Percentiles rank a stretch among this genome's conserved stretches.
Conservation (phyloP, 2,888 invertebrate genomes). For the Campoletis raptor region DNA sequence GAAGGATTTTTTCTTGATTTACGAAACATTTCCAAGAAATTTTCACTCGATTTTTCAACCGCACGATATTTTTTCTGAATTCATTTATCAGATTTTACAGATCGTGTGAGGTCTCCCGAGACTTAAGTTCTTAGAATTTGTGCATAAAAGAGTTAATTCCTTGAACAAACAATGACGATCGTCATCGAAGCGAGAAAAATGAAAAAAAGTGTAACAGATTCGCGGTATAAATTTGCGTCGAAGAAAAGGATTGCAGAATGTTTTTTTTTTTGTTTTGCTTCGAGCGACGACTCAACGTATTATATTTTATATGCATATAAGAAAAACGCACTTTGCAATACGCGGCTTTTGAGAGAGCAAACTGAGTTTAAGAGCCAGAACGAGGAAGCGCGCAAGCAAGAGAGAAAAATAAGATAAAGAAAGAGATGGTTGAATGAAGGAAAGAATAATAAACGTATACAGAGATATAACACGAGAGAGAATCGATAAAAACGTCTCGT, state of each 20-base stretch:
- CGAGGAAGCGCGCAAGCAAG: conserved; percentile 44
- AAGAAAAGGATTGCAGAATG: conserved; percentile 45
- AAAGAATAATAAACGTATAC: conserved; percentile 51
- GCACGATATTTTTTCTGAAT: neutral
- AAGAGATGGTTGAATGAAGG: conserved; percentile 39
- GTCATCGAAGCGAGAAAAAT: conserved; percentile 30
- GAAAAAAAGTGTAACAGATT: conserved; percentile 21
- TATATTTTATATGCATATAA: conserved; percentile 31
- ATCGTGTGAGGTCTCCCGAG: conserved; percentile 18
- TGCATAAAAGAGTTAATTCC: conserved; percentile 2
- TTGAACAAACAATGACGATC: conserved; percentile 16
- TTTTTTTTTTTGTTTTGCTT: conserved; percentile 29
- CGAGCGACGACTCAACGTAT: conserved; percentile 48
- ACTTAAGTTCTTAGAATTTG: neutral
- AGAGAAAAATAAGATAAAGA: conserved; percentile 18
- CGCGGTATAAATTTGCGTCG: conserved; percentile 1
- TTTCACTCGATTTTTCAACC: neutral
- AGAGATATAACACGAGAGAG: conserved; percentile 71
- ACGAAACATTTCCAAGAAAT: neutral
- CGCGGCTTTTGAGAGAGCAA: conserved; percentile 23
- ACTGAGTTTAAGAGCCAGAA: conserved; percentile 20
- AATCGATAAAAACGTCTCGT: conserved; percentile 74
- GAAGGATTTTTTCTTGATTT: neutral
- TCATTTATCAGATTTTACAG: neutral
- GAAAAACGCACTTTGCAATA: conserved; percentile 40